Base-by-base conservation (phyloP, 64 coral and sea anemone genomes). In the Pachyseris speciosa region DNA sequence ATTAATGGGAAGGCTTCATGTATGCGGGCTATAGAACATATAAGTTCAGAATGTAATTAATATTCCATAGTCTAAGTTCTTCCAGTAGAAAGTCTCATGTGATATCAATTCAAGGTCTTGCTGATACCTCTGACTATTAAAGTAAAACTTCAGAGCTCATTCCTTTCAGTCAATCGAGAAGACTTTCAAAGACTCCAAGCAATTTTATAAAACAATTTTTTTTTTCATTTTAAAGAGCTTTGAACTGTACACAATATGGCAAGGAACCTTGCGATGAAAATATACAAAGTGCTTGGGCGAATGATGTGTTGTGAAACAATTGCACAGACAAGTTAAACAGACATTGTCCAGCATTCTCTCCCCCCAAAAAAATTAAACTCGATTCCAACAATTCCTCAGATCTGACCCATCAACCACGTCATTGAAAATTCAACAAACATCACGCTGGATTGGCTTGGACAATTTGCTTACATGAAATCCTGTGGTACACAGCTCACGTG, bases 231-330 rank as follows among this genome's bases (percentile, higher is more conserved):
- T 38, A 34, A 50, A 59, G 77, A 61, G 51, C 17, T 59, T 63
- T 81, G 31, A 61, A 81, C 77, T 81, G 77, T 81, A 81, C 77
- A 81, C 53, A 37, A 81, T 38, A 63, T 61, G 75, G 6, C n/a
- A 58, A 28, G 77, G 53, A 34, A 39, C 53, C 52, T 40, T 63
- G 77, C 20, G 13, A 37, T 61, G 77, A 81, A 81, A 60, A 37
- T 81, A 61, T 81, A 81, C 77, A 61, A 77, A 77, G 77, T 81
- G 77, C 53, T 40, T 63, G 31, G 51, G 37, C 37, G 77, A 81
- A 63, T 32, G 53, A 60, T 61, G 31, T 37, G 53, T 61, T 34
- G 47, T 79, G 77, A 40, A 81, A 63, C 38, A 78, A 78, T 37
- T 79, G 17, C 75, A 79, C 75, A 55, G 50, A 37, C 20, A 58